phyloP scores from a whole-genome alignment of 2,113 vertebrate genomes.

The Murina feae region DNA sequence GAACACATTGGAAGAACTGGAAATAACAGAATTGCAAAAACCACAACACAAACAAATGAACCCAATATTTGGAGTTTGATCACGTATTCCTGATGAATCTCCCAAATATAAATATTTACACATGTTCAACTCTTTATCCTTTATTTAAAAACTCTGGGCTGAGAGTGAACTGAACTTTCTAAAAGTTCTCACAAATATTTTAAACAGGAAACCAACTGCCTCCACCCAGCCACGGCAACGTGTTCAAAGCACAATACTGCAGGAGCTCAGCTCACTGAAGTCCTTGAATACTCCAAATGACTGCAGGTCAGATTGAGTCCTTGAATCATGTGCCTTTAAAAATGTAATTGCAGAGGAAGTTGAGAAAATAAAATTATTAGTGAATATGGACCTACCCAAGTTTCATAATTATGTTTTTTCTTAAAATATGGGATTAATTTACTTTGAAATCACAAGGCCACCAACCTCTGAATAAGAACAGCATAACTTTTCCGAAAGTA shows the following conservation, averaged over 20 bases:
- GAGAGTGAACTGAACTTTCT: conserved; percentile 4
- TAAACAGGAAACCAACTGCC: conserved; percentile 27
- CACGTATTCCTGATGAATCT: background rate
- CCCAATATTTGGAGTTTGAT: background rate
- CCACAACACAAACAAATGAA: background rate
- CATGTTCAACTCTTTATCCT: background rate
- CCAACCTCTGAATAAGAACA: background rate
- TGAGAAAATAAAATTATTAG: conserved; percentile 29
- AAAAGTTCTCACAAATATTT: conserved; percentile 46
- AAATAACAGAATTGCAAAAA: background rate
- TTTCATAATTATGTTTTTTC: conserved; percentile 18
- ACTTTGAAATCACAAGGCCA: conserved; percentile 52
- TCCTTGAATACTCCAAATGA: background rate
- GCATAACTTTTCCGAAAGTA: background rate
- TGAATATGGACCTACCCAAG: background rate
- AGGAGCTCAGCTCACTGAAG: no score
- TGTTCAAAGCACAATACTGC: background rate
- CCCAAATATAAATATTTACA: conserved; percentile 48
- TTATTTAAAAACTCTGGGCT: background rate
- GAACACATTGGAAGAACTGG: background rate
- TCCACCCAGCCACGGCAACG: background rate
- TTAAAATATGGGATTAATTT: conserved; percentile 6
- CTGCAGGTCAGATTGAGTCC: background rate
- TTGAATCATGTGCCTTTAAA: background rate
- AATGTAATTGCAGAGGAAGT: background rate